phyloP scores from a whole-genome alignment of 1,140 invertebrate species.

The Mizuhopecten yessoensis region DNA sequence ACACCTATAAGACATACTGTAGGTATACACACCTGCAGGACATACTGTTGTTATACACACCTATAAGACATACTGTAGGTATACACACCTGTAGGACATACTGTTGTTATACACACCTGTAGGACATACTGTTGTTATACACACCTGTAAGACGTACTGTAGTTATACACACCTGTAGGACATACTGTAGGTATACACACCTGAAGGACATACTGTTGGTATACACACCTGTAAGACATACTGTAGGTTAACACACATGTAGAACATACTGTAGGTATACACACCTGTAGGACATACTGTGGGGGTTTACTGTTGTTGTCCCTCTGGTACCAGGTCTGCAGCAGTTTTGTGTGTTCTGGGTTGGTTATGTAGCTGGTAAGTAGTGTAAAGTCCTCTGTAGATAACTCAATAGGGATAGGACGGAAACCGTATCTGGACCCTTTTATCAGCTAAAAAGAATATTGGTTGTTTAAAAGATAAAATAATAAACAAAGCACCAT shows the following conservation, averaged over 20 bases:
- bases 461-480: too few species aligned
- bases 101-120: not conserved
- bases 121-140: too few species aligned
- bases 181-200: slow-evolving; percentile 59
- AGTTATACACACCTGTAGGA: too few species aligned
- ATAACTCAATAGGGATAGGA: slow-evolving; percentile 74
- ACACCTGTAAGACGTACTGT: too few species aligned
- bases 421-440: slow-evolving; percentile 81
- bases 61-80: not conserved
- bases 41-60: not conserved
- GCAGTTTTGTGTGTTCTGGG: slow-evolving; percentile 88
- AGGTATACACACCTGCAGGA: too few species aligned
- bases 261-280: slow-evolving; percentile 91
- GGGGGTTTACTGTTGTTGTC: slow-evolving; percentile 95
- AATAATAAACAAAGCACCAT: too few species aligned
- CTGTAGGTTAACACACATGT: slow-evolving; percentile 87
- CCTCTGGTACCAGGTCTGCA: slow-evolving; percentile 97
- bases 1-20: too few species aligned
- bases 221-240: slow-evolving; percentile 90
- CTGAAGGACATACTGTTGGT: slow-evolving; percentile 93
- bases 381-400: slow-evolving; percentile 69
- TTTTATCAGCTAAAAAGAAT: slow-evolving; percentile 69
- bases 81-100: not conserved
- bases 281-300: slow-evolving; percentile 92
- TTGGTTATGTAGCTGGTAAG: slow-evolving; percentile 65